Evolutionary conservation across 2,888 invertebrate species (phyloP).

Genomic region (Zootermopsis nevadensis): DNA sequence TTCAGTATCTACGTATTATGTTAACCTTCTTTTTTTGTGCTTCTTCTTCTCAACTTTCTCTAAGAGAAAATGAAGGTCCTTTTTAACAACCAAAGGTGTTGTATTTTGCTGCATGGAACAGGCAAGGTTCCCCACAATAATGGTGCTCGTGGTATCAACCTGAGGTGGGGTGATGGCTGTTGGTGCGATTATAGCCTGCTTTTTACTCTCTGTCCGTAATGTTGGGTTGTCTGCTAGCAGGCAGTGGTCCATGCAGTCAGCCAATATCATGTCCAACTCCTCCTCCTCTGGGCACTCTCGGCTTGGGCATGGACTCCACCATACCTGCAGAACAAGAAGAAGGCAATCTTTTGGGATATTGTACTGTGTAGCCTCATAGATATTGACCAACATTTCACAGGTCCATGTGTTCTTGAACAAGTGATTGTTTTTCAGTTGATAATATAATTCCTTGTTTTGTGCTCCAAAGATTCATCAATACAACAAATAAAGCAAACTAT

Average conservation of each 20-base stretch:
- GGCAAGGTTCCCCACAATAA: not conserved
- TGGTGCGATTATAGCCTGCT: not conserved
- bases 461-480: no score
- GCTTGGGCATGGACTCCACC: conserved; percentile 87
- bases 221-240: conserved; percentile 60
- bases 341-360: no score
- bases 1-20: no score
- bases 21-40: conserved; percentile 39
- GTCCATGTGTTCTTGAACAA: no score
- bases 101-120: conserved; percentile 3
- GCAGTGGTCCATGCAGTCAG: conserved; percentile 80
- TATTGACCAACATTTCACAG: no score
- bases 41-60: conserved; percentile 35
- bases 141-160: not conserved
- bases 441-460: no score
- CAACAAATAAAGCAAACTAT: no score
- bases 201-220: not conserved
- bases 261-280: conserved; percentile 77
- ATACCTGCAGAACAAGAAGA: conserved; percentile 67
- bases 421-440: no score
- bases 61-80: conserved; percentile 16
- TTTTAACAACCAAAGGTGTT: conserved; percentile 15
- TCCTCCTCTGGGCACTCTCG: conserved; percentile 82
- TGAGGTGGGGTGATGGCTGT: conserved; percentile 15
- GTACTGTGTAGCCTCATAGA: no score